These are phyloP conservation scores for Dugesia japonica DNA, from an alignment of 2,888 invertebrate genomes.

Conservation along the genomic window DNA sequence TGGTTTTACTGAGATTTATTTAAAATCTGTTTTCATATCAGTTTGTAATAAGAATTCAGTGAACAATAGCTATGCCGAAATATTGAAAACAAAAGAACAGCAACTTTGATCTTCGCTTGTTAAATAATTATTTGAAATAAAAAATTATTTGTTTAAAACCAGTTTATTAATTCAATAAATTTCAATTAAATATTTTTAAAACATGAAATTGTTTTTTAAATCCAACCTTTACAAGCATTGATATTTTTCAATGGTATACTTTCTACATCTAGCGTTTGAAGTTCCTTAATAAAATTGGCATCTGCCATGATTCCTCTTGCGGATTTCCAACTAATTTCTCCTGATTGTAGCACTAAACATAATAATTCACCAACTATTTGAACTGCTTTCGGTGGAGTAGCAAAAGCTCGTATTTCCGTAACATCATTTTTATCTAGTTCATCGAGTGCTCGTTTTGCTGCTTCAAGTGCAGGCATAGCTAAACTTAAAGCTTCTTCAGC, in stretches of 20 bases:
- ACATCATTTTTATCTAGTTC: conserved; percentile 35
- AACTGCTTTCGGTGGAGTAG: conserved; percentile 35
- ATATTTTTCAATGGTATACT: conserved; percentile 34
- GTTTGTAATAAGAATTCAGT: no score
- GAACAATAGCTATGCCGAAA: no score
- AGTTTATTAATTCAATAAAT: no score
- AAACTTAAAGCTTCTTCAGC: conserved; percentile 31
- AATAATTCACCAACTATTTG: conserved; percentile 35
- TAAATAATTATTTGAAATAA: no score
- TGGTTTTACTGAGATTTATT: no score
- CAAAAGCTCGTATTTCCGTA: conserved; percentile 35
- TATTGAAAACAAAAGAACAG: no score
- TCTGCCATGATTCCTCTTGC: conserved; percentile 36
- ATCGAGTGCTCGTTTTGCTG: conserved; percentile 33
- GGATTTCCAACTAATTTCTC: conserved; percentile 36
- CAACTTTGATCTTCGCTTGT: no score
- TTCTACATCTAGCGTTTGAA: conserved; percentile 35
- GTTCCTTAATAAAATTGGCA: conserved; percentile 33
- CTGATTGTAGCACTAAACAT: conserved; percentile 28
- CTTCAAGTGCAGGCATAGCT: conserved; percentile 35
- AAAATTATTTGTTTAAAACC: no score
- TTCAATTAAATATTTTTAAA: no score
- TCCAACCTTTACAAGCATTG: conserved; percentile 32
- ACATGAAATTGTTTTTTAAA: no score
- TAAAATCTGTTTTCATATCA: no score